phyloP scores from a whole-genome alignment of 2,888 invertebrate species.

The Tetropium fuscum region DNA sequence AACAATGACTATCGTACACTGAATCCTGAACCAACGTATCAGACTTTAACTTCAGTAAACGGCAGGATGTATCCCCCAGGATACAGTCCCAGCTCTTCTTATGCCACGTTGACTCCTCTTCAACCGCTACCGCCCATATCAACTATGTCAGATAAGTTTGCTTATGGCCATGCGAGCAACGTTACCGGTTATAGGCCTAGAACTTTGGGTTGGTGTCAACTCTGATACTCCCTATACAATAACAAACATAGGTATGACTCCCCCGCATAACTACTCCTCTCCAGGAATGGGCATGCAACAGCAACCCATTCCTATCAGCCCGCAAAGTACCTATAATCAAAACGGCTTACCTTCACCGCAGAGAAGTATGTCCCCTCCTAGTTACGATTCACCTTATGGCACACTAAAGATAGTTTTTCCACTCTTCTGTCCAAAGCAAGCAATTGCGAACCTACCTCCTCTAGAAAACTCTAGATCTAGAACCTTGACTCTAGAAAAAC shows the following conservation, averaged over 20 bases:
- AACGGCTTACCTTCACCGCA: slow-evolving; percentile 84
- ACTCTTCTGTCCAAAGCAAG: too few species aligned
- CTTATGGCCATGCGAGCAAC: slow-evolving; percentile 77
- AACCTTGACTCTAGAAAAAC: too few species aligned
- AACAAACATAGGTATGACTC: slow-evolving; percentile 88
- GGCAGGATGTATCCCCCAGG: slow-evolving; percentile 94
- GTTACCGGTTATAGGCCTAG: slow-evolving; percentile 75
- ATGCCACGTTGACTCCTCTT: slow-evolving; percentile 95
- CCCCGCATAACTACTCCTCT: slow-evolving; percentile 86
- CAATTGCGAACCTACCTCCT: too few species aligned
- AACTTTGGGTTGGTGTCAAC: slow-evolving; percentile 72
- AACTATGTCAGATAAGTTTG: slow-evolving; percentile 97
- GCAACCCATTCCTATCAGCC: slow-evolving; percentile 81
- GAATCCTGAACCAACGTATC: slow-evolving; percentile 86
- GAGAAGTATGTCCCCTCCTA: slow-evolving; percentile 85
- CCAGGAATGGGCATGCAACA: slow-evolving; percentile 72
- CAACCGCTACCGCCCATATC: slow-evolving; percentile 98
- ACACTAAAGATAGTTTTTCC: too few species aligned
- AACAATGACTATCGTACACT: slow-evolving; percentile 81
- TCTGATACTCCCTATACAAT: slow-evolving; percentile 80
- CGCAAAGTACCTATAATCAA: slow-evolving; percentile 87
- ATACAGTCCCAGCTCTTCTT: slow-evolving; percentile 87
- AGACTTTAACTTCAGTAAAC: slow-evolving; percentile 90
- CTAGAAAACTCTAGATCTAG: too few species aligned
- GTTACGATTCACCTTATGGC: slow-evolving; percentile 80